Conservation (phyloP, 2,888 invertebrate species). For the Rhingia rostrata region DNA sequence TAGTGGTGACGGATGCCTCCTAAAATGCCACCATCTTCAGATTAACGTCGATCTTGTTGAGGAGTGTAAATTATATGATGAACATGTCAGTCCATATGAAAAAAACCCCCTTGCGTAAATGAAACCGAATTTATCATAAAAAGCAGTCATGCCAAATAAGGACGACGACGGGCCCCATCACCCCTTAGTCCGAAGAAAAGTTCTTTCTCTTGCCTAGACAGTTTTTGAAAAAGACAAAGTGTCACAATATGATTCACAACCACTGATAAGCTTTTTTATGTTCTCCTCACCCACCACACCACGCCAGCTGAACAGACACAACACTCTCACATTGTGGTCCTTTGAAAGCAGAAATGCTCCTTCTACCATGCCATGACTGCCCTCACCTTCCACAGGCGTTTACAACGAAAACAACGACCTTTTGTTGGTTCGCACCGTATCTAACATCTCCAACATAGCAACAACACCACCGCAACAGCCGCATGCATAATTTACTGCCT, state of each 20-base stretch:
- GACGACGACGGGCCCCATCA: too few relatives aligned
- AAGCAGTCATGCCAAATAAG: too few relatives aligned
- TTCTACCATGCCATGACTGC: slow-evolving; percentile 9
- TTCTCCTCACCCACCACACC: slow-evolving; percentile 28
- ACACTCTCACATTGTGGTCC: slow-evolving; percentile 1
- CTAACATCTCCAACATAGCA: slow-evolving; percentile 12
- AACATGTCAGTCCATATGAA: too few relatives aligned
- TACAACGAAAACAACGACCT: slow-evolving; percentile 58
- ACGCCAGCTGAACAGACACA: slow-evolving; percentile 9
- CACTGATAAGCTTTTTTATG: slow-evolving; percentile 64
- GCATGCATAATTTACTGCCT: slow-evolving; percentile 71
- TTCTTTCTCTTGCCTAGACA: neutral
- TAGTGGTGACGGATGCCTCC: too few relatives aligned
- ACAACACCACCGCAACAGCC: slow-evolving; percentile 24
- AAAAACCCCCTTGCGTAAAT: too few relatives aligned
- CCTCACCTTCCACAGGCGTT: slow-evolving; percentile 11
- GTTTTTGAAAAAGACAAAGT: slow-evolving; percentile 59
- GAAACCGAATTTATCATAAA: too few relatives aligned
- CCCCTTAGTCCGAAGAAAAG: neutral
- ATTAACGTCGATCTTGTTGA: too few relatives aligned
- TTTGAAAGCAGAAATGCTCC: neutral
- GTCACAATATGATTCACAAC: slow-evolving; percentile 51
- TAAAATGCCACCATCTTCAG: too few relatives aligned
- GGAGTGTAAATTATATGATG: too few relatives aligned
- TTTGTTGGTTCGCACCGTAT: slow-evolving; percentile 46